A percentile compares a stretch with the other conserved stretches of the same genome.
These are phyloP conservation scores for Neotragus pygmaeus DNA, from an alignment of 2,113 vertebrate genomes.

Conservation along the genomic window DNA sequence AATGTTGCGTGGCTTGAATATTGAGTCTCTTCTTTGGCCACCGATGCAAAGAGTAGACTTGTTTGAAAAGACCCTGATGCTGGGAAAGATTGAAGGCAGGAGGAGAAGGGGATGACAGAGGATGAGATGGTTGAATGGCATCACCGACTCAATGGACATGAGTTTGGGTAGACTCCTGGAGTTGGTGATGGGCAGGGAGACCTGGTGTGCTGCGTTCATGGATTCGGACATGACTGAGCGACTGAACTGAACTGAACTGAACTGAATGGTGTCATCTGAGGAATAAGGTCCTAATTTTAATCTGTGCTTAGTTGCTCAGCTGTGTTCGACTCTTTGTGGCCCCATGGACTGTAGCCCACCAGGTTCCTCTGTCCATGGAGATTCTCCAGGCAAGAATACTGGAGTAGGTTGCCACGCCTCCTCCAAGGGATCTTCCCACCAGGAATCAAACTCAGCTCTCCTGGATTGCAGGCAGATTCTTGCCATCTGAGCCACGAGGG, in stretches of 20 bases:
- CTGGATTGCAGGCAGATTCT: background rate
- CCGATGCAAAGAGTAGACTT: background rate
- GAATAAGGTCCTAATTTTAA: constrained; percentile 6
- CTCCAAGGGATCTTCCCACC: background rate
- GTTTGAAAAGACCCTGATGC: background rate
- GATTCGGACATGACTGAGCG: rapidly evolving
- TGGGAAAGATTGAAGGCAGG: background rate
- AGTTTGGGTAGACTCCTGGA: background rate
- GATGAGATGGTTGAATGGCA: background rate
- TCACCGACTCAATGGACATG: background rate
- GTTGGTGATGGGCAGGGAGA: background rate
- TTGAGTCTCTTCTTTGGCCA: background rate
- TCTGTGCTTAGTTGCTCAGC: background rate
- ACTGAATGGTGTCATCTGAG: background rate
- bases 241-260: background rate
- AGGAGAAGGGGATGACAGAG: background rate
- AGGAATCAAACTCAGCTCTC: background rate
- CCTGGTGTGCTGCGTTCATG: background rate
- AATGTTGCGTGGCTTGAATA: background rate
- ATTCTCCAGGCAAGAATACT: background rate
- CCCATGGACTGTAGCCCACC: background rate
- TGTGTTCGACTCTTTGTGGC: rapidly evolving
- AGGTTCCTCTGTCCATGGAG: background rate
- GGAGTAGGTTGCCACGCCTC: background rate
- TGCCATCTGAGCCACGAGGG: background rate